phyloP scores from a whole-genome alignment of 1,140 invertebrate genomes.

The Campoletis sonorensis region DNA sequence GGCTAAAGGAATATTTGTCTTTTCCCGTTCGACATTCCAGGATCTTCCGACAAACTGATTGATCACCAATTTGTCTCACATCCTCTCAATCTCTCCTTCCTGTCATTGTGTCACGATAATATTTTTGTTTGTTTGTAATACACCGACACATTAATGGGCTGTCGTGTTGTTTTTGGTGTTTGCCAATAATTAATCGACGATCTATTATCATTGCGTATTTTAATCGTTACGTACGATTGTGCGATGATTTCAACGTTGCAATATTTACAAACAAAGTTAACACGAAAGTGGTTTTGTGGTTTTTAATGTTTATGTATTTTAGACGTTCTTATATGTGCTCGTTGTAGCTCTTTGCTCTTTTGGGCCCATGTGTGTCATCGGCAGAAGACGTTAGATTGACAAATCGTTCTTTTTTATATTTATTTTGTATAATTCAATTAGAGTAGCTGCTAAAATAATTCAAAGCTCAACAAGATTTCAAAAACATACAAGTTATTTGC shows the following conservation, averaged over 20 bases:
- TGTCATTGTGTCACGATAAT: neutral
- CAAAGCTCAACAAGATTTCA: too few relatives aligned
- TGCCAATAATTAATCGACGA: neutral
- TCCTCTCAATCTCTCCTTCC: constrained; percentile 1
- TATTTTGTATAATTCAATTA: too few relatives aligned
- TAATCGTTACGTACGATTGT: too few relatives aligned
- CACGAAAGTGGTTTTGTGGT: too few relatives aligned
- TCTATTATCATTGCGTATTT: too few relatives aligned
- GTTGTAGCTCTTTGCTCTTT: constrained; percentile 18
- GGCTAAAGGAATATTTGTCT: neutral
- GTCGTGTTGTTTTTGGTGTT: constrained; percentile 16
- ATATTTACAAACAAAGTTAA: neutral
- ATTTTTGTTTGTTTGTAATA: neutral
- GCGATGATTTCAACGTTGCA: neutral
- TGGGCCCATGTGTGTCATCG: neutral
- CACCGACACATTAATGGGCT: neutral
- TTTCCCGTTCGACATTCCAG: neutral
- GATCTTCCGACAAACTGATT: neutral
- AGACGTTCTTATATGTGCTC: constrained; percentile 5
- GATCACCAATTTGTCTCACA: neutral
- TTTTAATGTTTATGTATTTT: neutral
- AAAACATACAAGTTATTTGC: too few relatives aligned
- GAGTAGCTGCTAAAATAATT: too few relatives aligned
- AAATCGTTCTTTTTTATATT: too few relatives aligned
- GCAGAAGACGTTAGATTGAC: neutral